phyloP scores from a whole-genome alignment of 2,113 vertebrate genomes.

The Erythrocebus patas region DNA sequence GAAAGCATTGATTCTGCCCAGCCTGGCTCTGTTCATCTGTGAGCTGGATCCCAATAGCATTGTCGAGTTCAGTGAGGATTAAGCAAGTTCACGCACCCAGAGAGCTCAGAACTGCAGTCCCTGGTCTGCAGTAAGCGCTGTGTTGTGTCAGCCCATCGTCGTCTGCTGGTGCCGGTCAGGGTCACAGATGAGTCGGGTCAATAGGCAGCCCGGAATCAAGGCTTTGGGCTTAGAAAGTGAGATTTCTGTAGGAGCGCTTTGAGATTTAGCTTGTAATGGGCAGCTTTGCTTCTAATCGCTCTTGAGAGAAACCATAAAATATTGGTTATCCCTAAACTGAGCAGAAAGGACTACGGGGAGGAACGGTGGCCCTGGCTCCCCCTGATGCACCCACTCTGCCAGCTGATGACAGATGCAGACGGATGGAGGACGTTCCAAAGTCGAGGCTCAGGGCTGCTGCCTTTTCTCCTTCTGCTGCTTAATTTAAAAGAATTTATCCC shows the following conservation, averaged over 20 bases:
- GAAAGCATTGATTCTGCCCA: too few relatives aligned
- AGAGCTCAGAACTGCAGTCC: background rate
- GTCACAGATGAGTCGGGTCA: background rate
- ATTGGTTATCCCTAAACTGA: accelerated
- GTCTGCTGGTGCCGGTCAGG: accelerated
- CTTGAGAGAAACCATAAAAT: background rate
- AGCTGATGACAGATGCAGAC: accelerated
- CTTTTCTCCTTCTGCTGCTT: background rate
- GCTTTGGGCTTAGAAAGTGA: background rate
- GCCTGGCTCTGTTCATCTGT: background rate
- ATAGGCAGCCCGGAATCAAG: background rate
- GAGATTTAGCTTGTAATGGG: background rate
- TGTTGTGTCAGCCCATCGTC: background rate
- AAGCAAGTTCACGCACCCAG: accelerated
- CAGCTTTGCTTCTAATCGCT: background rate
- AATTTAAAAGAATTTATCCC: background rate
- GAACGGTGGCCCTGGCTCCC: accelerated
- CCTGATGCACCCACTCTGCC: accelerated
- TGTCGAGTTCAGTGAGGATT: accelerated
- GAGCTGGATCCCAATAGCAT: background rate
- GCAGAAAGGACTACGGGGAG: background rate
- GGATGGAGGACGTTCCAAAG: accelerated
- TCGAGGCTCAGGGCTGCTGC: background rate
- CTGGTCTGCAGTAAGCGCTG: accelerated
- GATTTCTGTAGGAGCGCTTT: background rate